Evolutionary conservation across 2,113 vertebrate genomes (phyloP).

Genomic region (Corvus cornix): DNA sequence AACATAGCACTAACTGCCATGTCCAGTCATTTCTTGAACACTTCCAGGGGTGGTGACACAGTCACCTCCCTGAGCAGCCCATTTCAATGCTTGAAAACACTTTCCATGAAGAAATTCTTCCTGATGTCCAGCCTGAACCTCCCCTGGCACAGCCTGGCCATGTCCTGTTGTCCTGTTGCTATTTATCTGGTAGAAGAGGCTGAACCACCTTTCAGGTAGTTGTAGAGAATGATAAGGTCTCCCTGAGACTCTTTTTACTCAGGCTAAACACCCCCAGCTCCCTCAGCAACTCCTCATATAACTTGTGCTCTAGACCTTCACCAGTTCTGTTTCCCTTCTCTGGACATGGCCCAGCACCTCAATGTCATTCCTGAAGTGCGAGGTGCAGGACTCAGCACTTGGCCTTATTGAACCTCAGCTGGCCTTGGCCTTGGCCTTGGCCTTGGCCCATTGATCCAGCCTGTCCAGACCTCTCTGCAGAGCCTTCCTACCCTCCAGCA

Average conservation of each 20-base stretch:
- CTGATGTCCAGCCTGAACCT: not conserved
- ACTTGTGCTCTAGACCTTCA: not conserved
- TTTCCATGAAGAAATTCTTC: not conserved
- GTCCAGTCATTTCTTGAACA: not conserved
- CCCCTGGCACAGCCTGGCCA: fast-evolving
- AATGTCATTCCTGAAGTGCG: not conserved
- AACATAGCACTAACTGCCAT: not conserved
- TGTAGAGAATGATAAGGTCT: not conserved
- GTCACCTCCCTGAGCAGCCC: not conserved
- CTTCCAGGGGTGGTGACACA: not conserved
- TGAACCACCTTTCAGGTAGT: not conserved
- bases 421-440: too few species aligned
- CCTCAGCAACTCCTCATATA: not conserved
- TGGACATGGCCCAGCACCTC: not conserved
- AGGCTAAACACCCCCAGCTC: not conserved
- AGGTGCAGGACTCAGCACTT: fast-evolving
- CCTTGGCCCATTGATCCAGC: not conserved
- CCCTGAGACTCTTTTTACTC: not conserved
- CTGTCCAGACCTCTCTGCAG: not conserved
- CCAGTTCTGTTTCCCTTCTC: not conserved
- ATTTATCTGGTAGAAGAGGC: not conserved
- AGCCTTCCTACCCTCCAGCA: not conserved
- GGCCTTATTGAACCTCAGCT: fast-evolving
- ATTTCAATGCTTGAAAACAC: not conserved
- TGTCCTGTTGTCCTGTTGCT: fast-evolving